phyloP scores from a whole-genome alignment of 2,888 invertebrate genomes.

The Globia sparganii region DNA sequence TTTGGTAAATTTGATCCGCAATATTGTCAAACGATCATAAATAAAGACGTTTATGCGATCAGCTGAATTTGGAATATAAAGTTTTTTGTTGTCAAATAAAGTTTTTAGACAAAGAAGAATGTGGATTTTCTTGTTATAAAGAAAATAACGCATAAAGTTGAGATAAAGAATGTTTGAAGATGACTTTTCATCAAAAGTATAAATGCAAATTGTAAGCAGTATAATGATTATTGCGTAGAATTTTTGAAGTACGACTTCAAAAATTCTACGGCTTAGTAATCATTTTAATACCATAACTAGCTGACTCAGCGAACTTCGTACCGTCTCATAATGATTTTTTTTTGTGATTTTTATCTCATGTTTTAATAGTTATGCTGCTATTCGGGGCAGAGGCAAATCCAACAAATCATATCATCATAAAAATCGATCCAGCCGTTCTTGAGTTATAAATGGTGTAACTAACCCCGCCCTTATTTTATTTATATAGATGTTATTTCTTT shows the following conservation, averaged over 20 bases:
- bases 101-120: neutral
- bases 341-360: too few species aligned
- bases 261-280: too few species aligned
- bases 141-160: neutral
- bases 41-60: neutral
- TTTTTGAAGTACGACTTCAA: too few species aligned
- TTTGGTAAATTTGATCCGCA: conserved; percentile 19
- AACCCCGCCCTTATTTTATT: too few species aligned
- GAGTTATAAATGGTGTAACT: too few species aligned
- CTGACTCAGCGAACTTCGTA: too few species aligned
- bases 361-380: too few species aligned
- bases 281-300: too few species aligned
- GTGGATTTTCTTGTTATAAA: neutral
- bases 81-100: neutral
- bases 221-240: neutral
- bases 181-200: neutral
- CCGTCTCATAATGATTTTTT: too few species aligned
- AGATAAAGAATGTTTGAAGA: neutral
- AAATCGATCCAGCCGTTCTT: too few species aligned
- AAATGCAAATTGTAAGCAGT: neutral
- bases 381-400: too few species aligned
- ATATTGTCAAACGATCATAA: conserved; percentile 16
- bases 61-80: neutral
- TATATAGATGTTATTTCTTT: neutral
- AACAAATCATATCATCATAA: too few species aligned